A percentile compares a stretch with the other conserved stretches of the same genome.
These are phyloP conservation scores for Halictus ligatus DNA, from an alignment of 2,888 invertebrate genomes.

Conservation along the genomic window DNA sequence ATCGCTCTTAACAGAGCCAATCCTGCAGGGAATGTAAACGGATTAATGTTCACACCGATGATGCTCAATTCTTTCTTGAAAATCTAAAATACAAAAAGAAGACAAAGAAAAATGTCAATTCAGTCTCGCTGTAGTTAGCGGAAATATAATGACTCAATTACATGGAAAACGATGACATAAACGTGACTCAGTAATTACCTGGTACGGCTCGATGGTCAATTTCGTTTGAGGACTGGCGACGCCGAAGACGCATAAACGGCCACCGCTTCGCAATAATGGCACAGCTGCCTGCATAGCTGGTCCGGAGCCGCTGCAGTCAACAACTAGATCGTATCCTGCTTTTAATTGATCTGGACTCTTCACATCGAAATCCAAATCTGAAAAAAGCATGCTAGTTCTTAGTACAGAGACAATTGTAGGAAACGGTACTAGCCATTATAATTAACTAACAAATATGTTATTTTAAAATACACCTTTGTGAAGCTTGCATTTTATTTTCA, in stretches of 20 bases:
- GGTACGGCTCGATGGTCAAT: constrained; percentile 82
- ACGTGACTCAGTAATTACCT: constrained; percentile 66
- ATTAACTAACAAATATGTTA: no score
- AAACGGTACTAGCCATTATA: no score
- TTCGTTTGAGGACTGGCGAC: constrained; percentile 86
- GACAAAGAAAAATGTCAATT: constrained; percentile 13
- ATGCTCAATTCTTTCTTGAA: constrained; percentile 88
- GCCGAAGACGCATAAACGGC: constrained; percentile 89
- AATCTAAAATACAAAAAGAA: constrained; percentile 84
- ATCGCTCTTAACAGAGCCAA: constrained; percentile 88
- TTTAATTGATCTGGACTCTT: constrained; percentile 86
- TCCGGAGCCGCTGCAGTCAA: constrained; percentile 91
- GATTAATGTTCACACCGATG: constrained; percentile 89
- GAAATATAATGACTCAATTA: constrained; percentile 16
- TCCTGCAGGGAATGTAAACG: constrained; percentile 88
- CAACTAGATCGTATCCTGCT: constrained; percentile 87
- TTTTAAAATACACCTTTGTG: no score
- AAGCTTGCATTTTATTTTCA: no score
- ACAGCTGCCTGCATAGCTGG: constrained; percentile 89
- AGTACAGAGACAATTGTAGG: neutral
- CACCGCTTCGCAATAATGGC: constrained; percentile 86
- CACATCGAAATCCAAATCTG: constrained; percentile 88
- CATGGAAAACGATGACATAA: neutral
- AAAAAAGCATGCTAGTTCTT: neutral
- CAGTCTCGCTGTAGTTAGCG: neutral